Percentiles rank a stretch among this genome's conserved stretches.
Conservation (phyloP, 2,888 invertebrate genomes). For the Alviniconcha strummeri region DNA sequence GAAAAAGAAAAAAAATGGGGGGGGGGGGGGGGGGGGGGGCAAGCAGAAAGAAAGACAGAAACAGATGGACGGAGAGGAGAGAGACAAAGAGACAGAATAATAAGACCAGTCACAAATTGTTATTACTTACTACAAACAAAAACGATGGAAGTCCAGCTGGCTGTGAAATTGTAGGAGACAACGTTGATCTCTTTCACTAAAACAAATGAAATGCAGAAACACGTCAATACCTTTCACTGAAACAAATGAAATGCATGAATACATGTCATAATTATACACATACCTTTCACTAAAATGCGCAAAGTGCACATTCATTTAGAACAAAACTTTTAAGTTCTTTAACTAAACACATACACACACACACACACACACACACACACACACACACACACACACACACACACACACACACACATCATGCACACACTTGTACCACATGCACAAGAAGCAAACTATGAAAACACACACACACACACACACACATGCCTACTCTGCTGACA, state of each 20-base stretch:
- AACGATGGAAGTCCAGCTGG: conserved; percentile 65
- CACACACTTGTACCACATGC: too few relatives aligned
- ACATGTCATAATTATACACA: conserved; percentile 66
- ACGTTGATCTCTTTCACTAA: conserved; percentile 49
- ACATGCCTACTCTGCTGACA: neutral
- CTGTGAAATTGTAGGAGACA: conserved; percentile 53
- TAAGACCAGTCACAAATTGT: neutral
- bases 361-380: too few relatives aligned
- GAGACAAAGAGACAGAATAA: conserved; percentile 1
- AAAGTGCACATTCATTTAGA: too few relatives aligned
- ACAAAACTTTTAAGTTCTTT: too few relatives aligned
- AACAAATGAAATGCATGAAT: neutral
- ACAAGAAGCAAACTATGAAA: too few relatives aligned
- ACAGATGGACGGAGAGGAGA: neutral
- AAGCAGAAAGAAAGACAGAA: too few relatives aligned
- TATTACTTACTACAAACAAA: conserved; percentile 68
- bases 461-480: neutral
- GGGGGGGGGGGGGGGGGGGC: neutral
- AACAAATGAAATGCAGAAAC: conserved; percentile 13
- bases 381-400: too few relatives aligned
- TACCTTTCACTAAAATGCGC: too few relatives aligned
- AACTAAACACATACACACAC: too few relatives aligned
- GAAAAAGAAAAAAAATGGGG: neutral
- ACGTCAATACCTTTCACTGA: neutral
- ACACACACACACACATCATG: too few relatives aligned